Conservation (phyloP, 2,888 invertebrate species). For the Ephialtes manifestator region DNA sequence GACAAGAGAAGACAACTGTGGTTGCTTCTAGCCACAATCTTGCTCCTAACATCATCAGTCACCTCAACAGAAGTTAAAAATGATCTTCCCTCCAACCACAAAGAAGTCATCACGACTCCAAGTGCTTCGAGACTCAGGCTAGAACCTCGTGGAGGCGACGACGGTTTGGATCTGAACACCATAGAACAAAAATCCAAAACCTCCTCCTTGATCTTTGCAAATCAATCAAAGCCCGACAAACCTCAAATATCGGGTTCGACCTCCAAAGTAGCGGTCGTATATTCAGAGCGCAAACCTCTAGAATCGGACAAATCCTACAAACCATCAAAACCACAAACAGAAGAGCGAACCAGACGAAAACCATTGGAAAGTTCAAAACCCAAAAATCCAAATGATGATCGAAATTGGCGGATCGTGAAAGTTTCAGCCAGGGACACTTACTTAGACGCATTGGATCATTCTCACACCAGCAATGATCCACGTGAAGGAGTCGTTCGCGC, state of each 20-base stretch:
- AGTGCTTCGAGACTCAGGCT: conserved; percentile 65
- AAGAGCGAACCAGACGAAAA: conserved; percentile 8
- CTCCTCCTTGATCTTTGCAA: conserved; percentile 2
- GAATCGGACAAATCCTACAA: conserved; percentile 15
- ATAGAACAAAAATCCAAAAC: conserved; percentile 49
- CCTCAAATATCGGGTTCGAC: conserved; percentile 54
- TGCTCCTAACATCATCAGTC: conserved; percentile 39
- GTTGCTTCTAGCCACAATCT: conserved; percentile 24
- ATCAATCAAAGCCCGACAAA: conserved; percentile 18
- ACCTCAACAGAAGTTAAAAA: conserved; percentile 40
- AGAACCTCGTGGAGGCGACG: conserved; percentile 70
- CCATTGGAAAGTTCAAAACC: conserved; percentile 39
- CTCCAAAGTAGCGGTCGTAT: conserved; percentile 59
- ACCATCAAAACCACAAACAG: neutral
- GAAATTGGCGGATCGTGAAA: conserved; percentile 67
- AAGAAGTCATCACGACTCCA: conserved; percentile 44
- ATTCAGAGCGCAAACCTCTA: conserved; percentile 50
- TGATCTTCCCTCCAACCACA: conserved; percentile 62
- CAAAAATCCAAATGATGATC: conserved; percentile 30
- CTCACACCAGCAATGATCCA: conserved; percentile 86
- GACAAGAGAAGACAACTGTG: conserved; percentile 14
- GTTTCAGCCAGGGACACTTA: conserved; percentile 87
- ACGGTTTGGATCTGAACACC: conserved; percentile 60
- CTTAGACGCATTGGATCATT: conserved; percentile 89
- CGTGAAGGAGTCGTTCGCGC: conserved; percentile 73